Evolutionary conservation across 1,140 invertebrate species (phyloP), one percentile per base, ranked within the genome.

Genomic region (Drosophila tristis): DNA sequence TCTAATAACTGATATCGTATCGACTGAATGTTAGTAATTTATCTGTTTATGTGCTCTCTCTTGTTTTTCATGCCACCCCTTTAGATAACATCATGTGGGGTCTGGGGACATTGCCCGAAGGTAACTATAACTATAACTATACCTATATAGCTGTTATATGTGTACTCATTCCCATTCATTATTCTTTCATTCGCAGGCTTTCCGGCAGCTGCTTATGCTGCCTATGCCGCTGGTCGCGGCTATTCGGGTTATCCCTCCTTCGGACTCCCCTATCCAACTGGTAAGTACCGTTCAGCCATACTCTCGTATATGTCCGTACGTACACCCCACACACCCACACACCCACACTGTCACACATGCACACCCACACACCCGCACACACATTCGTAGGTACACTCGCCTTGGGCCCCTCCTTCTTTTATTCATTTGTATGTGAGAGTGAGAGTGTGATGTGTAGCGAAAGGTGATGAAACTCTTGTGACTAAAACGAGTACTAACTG

Each of bases 221-320:
- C 97, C 92, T 98, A 98, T 93, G 97, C 97, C 93, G 97, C 97
- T 92, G 96, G 97, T 93, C 96, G 97, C 93, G 96, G 97, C 91
- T 98, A 98, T 94, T 97, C 97, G 93, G 97, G 97, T 94, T 98
- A 98, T 95, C 97, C 97, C 94, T 97, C 97, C 95, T 98, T 98
- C 94, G 97, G 97, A 95, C 97, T 98, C 93, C 97, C 97, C 92
- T 98, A 98, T 94, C 97, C 97, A 92, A 96, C 97, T 98, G 97
- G 97, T 98, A 97, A 97, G 95, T 75, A 51, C 48, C 20, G 39
- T 13, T 15, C 43, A 61, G 47, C 42, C 61, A 53, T 15, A 25
- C 45, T 49, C 48, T 31, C 11, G 23, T 42, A 23, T 25, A 25
- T 31, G 43, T 44, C 8, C 31, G 60, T 51, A 49, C 57, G 67